phyloP scores from a whole-genome alignment of 2,888 invertebrate genomes.

The Erpobdella octoculata region DNA sequence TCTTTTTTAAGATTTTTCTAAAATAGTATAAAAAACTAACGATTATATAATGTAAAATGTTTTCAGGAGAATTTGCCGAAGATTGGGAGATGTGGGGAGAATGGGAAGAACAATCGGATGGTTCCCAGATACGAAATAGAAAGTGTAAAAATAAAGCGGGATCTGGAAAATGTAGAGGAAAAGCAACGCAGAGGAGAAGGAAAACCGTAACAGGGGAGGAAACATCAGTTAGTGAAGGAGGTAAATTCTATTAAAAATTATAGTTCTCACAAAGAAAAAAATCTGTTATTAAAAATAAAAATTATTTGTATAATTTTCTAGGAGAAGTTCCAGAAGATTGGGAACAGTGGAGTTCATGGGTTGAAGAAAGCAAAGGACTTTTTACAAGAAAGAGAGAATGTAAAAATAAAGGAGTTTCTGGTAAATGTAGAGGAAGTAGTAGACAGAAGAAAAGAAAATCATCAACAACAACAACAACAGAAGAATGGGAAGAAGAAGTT shows the following conservation, averaged over 20 bases:
- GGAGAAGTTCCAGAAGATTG: conserved; percentile 18
- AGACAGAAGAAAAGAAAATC: background rate
- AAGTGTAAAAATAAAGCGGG: background rate
- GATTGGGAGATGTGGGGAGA: conserved; percentile 18
- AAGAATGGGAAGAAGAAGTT: background rate
- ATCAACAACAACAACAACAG: background rate
- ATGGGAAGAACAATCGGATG: background rate
- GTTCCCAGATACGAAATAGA: background rate
- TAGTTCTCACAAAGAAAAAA: no score
- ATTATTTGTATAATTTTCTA: background rate
- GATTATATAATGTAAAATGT: background rate
- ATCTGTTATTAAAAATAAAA: no score
- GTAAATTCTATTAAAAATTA: no score
- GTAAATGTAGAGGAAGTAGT: conserved; percentile 4
- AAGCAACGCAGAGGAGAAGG: conserved; percentile 7
- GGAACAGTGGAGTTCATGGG: background rate
- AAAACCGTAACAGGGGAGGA: background rate
- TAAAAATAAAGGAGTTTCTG: background rate
- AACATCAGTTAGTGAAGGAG: no score
- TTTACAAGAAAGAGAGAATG: conserved; percentile 2
- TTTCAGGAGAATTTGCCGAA: conserved; percentile 2
- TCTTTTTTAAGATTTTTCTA: no score
- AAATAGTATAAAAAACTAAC: no score
- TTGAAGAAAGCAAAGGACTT: background rate
- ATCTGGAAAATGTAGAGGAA: conserved; percentile 9